Evolutionary conservation across 2,888 invertebrate genomes (phyloP), one percentile per base, ranked within the genome.

Genomic region (Abrostola triplasia): DNA sequence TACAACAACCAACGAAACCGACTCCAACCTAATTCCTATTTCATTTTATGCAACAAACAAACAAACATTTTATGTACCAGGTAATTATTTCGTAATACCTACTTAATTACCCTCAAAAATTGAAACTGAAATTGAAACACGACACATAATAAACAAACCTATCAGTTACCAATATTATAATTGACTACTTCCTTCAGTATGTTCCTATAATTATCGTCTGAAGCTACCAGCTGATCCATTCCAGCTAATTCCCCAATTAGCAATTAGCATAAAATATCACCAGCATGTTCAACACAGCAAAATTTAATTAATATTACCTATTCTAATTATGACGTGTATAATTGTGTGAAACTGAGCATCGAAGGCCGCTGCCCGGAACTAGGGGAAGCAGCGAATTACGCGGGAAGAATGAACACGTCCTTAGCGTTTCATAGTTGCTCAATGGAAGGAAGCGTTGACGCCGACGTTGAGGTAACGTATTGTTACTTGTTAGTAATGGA

Each of bases 401-500:
- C 42, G 54, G 63, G 63, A 74, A 69, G 71, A 54, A 10, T 48
- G 41, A 9, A 42, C 38, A 44, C 55, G 64, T 73, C 71, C 68
- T 72, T 60, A 71, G 66, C 69, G 75, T 64, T 70, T 60, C 63
- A 40, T 35, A 50, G 77, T 86, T 85, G 80, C 83, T 84, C 83
- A 88, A 88, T 86, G 87, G 81, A 73, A 87, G 88, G 88, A 88
- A 84, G 82, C 61, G 51, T 73, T 49, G 68, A 64, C 68, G 71
- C 40, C 64, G 69, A 51, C 38, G 69, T 64, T 68, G 74, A 66
- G 67, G 68, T 72, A 58, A 67, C 11, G 65, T 51, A 35, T 41
- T 55, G 57, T 53, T 41, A 38, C 62, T 64, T 13, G 66, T 64
- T 70, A 77, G 80, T 79, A 70, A 74, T 74, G 73, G 58, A 76